phyloP scores from a whole-genome alignment of 2,797 vertebrate species.

The Carcharodon carcharias region DNA sequence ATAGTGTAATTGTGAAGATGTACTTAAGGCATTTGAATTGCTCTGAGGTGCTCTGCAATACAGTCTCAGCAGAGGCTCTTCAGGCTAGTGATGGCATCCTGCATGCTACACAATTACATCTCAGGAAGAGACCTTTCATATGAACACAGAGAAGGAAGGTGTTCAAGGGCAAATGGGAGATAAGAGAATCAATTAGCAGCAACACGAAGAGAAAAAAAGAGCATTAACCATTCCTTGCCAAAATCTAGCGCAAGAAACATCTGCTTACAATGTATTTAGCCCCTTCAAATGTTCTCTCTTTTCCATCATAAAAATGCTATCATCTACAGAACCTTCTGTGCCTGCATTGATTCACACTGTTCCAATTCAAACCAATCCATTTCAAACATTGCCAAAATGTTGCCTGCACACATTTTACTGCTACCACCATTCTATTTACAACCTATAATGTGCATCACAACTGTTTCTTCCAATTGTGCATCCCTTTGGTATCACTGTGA shows the following conservation, averaged over 20 bases:
- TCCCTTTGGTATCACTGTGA: not conserved
- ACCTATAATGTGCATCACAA: not conserved
- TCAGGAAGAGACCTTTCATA: not conserved
- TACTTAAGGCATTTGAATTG: not conserved
- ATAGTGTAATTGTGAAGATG: too few relatives aligned
- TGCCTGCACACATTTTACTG: not conserved
- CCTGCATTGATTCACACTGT: not conserved
- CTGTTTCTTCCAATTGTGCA: not conserved
- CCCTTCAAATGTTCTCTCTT: not conserved
- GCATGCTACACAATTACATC: not conserved
- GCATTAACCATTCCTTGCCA: not conserved
- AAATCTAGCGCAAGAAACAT: not conserved
- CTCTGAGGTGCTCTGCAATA: not conserved
- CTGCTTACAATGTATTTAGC: not conserved
- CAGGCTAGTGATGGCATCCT: not conserved
- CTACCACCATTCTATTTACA: not conserved
- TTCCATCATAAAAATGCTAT: not conserved
- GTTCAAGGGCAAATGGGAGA: not conserved
- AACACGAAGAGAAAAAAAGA: not conserved
- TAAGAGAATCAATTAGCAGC: not conserved
- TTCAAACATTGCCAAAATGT: not conserved
- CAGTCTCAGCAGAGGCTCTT: not conserved
- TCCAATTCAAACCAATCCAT: not conserved
- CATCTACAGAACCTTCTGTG: not conserved
- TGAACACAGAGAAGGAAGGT: not conserved